phyloP scores from a whole-genome alignment of 2,113 vertebrate genomes.

The Toxotes chatareus region DNA sequence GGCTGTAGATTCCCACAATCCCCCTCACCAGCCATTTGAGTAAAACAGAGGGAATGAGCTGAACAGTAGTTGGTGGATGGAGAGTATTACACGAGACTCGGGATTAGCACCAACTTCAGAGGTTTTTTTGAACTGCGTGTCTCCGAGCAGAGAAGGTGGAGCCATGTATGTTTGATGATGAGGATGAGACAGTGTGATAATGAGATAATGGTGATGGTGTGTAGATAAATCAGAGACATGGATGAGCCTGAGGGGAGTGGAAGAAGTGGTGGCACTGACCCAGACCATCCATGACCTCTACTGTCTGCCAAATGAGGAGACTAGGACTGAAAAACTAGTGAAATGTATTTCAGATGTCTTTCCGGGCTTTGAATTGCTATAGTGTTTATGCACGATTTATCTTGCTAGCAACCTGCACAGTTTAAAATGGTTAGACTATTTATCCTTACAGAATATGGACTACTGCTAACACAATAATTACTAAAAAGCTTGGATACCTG shows the following conservation, averaged over 20 bases:
- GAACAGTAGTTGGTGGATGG: constrained; percentile 49
- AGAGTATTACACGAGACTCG: constrained; percentile 37
- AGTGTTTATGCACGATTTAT: constrained; percentile 1
- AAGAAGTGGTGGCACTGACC: constrained; percentile 13
- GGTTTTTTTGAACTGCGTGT: constrained; percentile 42
- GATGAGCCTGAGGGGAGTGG: constrained; percentile 12
- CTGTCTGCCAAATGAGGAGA: constrained; percentile 39
- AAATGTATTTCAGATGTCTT: constrained; percentile 29
- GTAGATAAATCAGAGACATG: constrained; percentile 22
- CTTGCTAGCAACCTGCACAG: neutral
- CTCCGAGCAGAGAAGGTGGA: constrained; percentile 27
- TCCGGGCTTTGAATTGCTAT: neutral
- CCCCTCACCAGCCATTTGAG: constrained; percentile 23
- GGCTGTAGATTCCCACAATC: constrained; percentile 44
- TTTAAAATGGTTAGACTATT: neutral
- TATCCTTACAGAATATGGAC: neutral
- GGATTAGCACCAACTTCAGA: constrained; percentile 75
- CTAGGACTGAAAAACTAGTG: neutral
- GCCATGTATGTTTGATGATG: neutral
- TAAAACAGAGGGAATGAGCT: constrained; percentile 6
- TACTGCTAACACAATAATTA: neutral
- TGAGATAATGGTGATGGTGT: constrained; percentile 20
- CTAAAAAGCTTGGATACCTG: neutral
- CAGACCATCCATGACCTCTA: constrained; percentile 17
- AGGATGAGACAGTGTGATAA: neutral